Percentiles rank a stretch among this genome's conserved stretches.
Conservation (phyloP, 2,797 vertebrate species). For the Cossypha polioptera region DNA sequence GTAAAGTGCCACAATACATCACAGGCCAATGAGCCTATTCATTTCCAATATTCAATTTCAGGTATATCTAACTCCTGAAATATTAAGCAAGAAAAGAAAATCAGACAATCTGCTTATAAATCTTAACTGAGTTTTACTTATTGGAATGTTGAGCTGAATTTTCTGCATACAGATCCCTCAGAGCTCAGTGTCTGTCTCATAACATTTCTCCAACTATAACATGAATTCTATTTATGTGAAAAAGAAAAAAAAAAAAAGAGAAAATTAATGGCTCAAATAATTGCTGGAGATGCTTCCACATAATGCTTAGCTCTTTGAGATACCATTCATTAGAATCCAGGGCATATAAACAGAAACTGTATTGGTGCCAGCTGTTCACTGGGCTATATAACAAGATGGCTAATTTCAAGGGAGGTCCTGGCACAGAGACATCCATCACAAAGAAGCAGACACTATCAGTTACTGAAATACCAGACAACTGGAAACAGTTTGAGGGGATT, state of each 20-base stretch:
- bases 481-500: neutral
- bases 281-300: neutral
- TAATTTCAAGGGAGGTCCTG: neutral
- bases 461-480: accelerated
- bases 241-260: neutral
- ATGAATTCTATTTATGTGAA: neutral
- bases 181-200: neutral
- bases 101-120: neutral
- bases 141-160: neutral
- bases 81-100: neutral
- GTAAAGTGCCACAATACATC: neutral
- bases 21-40: neutral
- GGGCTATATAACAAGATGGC: accelerated
- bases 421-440: neutral
- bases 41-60: neutral
- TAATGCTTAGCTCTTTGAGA: neutral
- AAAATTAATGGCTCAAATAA: neutral
- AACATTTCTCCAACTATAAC: neutral
- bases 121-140: neutral
- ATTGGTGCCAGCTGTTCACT: neutral
- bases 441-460: neutral
- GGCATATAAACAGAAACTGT: neutral
- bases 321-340: neutral
- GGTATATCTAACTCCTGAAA: neutral
- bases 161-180: neutral